Base-by-base conservation (phyloP, 2,888 invertebrate species). In the Athripsodes cinereus region DNA sequence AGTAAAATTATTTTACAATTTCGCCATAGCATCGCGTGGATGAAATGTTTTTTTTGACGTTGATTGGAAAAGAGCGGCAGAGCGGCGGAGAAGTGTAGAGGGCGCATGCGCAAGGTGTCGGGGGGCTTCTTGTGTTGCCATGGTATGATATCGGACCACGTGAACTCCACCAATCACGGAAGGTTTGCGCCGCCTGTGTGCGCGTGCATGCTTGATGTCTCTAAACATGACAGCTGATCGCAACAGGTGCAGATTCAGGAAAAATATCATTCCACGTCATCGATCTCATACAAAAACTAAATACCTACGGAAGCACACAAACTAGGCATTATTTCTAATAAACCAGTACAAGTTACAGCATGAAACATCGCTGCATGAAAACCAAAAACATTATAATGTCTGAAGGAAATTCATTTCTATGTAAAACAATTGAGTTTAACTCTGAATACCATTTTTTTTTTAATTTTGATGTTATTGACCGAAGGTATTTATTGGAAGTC, bases 141-240 rank as follows among this genome's bases (percentile, higher is more conserved):
- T 85, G 84, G 85, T 82, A 82, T 82, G 82, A 85, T 83, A 83
- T 86, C 86, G 84, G 84, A 84, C 86, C 86, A 86, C 83, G 85
- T 82, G 81, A 77, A 69, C 70, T 71, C 78, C 75, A 72, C 86
- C 86, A 87, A 87, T 86, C 57, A 59, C 70, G 76, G 74, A 67
- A 62, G 57, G 66, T 64, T 68, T 69, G 68, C 71, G 71, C 61
- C 64, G 64, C 64, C 65, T 65, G 68, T 70, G 70, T 67, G 66
- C 71, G 72, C 62, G 58, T 57, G 55, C 49, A 53, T 35, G 47
- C 11, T 48, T 35, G 47, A 31, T 53, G 35, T 5, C 26, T 50
- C 16, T 19, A 18, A 53, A 44, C 53, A 58, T 58, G 58, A 44
- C 51, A 55, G 55, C 55, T 55, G 55, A 40, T 53, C 21, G 40